Base-by-base conservation (phyloP, 2,113 vertebrate species). In the Bufo bufo region DNA sequence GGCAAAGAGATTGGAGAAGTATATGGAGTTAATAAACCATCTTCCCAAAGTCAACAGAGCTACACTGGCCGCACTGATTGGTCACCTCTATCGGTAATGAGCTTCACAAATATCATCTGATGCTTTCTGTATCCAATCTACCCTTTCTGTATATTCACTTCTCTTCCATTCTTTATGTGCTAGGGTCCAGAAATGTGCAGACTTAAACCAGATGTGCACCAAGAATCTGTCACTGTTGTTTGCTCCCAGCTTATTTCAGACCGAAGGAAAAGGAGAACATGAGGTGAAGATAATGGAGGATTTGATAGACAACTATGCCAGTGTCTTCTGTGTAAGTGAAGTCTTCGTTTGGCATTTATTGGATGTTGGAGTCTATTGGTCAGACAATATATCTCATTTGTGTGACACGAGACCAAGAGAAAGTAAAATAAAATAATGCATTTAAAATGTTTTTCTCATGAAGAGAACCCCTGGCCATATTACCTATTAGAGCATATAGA, bases 171-270 rank as follows among this genome's bases (percentile, higher is more conserved):
- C 0, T 0, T 50, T 56, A 43, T 50, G 11, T 83, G n/a, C 19
- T 92, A 99, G 98, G 84, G 98, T 99, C 61, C 98, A 99, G 95
- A 99, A 99, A 89, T 99, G 98, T 89, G 97, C 97, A 0, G 94
- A 95, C 89, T 94, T 99, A 84, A 99, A 99, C 94, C 98, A 99
- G 92, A 99, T 99, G 98, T 98, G 95, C 93, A 99, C 98, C 4
- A 97, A 98, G 94, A 99, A 99, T 94, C 93, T 99, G 89, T 96
- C 98, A 0, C 94, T 99, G 91, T 94, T 99, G 49, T 99, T 99
- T 0, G 98, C 98, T 0, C 98, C 98, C 78, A 99, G 98, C n/a
- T 95, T 99, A 49, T 99, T 99, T 93, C 98, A 99, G 94, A 99
- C 97, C 0, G 97, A 99, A 0, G 98, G 98, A 66, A 98, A 98